Base-by-base conservation (phyloP, 2,797 vertebrate genomes). In the Oceanodroma leucorhoa region DNA sequence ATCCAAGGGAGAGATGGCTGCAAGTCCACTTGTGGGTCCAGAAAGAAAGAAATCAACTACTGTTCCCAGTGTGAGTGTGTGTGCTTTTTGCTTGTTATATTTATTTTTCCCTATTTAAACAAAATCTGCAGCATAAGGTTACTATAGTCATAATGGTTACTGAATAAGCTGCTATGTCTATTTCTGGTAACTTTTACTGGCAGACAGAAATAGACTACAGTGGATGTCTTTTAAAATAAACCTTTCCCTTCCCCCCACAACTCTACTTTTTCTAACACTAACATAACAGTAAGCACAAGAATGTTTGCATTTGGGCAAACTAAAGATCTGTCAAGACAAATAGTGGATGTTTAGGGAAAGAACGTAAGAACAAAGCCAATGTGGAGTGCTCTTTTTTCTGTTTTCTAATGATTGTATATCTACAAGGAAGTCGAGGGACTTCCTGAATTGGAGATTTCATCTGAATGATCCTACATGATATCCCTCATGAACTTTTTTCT, bases 31-130 rank as follows among this genome's bases (percentile, higher is more conserved):
- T 29, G 98, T 98, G 20, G 98, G 98, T 55, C 98, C 99, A 19
- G 99, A 99, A 93, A 99, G 99, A 92, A 99, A 99, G 96, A 99
- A 99, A 86, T 97, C 98, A 27, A 97, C 98, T 38, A 97, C 98
- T 53, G 97, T 98, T 94, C 98, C 99, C 9, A 99, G 98, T 97
- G 99, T 99, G 97, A 99, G 99, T 96, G 57, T 76, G 24, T 29
- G 26, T 4, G 3, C 75, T 80, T 95, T 43, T 34, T 36, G 22
- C 11, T 36, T n/a, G 8, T 34, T 70, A 24, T 30, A 48, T 48
- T 90, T 95, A 27, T 84, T 96, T 95, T 94, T 76, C 48, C 30
- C 22, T 90, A 38, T 87, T 95, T 89, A 70, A 88, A 71, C 66
- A 64, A 67, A 91, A 58, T 81, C 45, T 91, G 29, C 60, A 70